Evolutionary conservation across 2,888 invertebrate species (phyloP).

Genomic region (Oxytorus armatus): DNA sequence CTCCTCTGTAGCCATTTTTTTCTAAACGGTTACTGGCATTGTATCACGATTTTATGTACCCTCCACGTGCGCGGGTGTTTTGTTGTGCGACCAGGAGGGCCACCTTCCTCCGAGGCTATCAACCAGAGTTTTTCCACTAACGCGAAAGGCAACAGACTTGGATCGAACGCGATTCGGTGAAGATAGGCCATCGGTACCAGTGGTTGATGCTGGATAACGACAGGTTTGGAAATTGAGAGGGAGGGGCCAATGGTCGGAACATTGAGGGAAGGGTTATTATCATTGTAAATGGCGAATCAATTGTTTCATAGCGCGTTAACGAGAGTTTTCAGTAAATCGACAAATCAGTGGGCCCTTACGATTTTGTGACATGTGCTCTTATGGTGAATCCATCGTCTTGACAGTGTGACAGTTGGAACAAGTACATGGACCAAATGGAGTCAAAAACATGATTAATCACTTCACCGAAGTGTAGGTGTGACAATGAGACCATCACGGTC

Average conservation of each 20-base stretch:
- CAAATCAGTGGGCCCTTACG: too few species aligned
- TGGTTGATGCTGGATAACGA: background rate
- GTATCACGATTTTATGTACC: conserved; percentile 30
- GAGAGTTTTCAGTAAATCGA: background rate
- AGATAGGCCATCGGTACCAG: background rate
- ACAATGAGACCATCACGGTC: conserved; percentile 42
- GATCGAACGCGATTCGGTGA: conserved; percentile 36
- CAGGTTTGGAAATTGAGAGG: background rate
- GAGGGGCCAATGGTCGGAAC: too few species aligned
- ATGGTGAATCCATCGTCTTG: background rate
- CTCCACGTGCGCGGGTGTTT: conserved; percentile 47
- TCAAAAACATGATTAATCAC: background rate
- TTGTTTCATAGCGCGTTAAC: background rate
- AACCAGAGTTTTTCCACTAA: conserved; percentile 39
- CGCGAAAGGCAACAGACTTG: conserved; percentile 38
- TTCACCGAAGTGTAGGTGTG: background rate
- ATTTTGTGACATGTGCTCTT: background rate
- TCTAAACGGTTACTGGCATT: conserved; percentile 8
- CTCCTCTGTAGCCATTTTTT: conserved; percentile 7
- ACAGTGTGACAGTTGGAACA: background rate
- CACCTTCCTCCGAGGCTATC: background rate
- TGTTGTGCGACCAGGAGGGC: conserved; percentile 16
- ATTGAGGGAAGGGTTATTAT: too few species aligned
- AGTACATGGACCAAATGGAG: background rate
- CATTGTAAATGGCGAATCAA: background rate